These are phyloP conservation scores for Trichacis sp. DNA, from an alignment of 2,888 invertebrate species.

Conservation along the genomic window DNA sequence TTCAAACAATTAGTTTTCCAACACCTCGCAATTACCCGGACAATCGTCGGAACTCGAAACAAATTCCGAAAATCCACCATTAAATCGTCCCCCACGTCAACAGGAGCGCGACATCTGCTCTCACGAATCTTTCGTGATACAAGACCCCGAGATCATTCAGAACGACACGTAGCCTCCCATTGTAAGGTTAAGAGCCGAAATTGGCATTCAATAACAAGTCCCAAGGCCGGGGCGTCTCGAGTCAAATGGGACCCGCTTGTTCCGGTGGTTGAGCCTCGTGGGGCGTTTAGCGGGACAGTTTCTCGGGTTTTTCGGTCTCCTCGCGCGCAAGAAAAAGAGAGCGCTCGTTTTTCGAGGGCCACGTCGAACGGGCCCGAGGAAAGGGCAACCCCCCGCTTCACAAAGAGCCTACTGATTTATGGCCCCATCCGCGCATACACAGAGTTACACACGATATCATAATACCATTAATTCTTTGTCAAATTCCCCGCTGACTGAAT, in stretches of 20 bases:
- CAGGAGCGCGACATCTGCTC: too few species aligned
- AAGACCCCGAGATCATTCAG: background rate
- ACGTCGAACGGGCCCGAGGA: conserved; percentile 51
- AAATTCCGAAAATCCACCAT: too few species aligned
- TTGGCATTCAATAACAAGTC: conserved; percentile 5
- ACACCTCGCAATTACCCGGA: too few species aligned
- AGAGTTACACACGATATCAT: conserved; percentile 69
- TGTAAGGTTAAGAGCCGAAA: conserved; percentile 8
- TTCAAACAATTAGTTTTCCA: too few species aligned
- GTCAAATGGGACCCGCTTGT: conserved; percentile 14
- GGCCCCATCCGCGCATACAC: conserved; percentile 64
- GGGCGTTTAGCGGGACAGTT: conserved; percentile 19
- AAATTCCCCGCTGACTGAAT: conserved; percentile 70
- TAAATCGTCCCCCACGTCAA: too few species aligned
- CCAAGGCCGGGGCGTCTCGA: conserved; percentile 18
- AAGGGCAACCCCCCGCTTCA: conserved; percentile 64
- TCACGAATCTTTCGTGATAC: too few species aligned
- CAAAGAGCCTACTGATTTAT: conserved; percentile 68
- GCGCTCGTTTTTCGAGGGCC: conserved; percentile 52
- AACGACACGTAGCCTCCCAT: background rate
- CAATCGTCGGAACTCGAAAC: too few species aligned
- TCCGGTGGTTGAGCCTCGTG: conserved; percentile 27
- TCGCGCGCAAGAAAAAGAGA: too few species aligned
- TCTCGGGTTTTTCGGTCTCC: too few species aligned
- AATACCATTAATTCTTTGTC: conserved; percentile 70